These are phyloP conservation scores for Calyptommatus sinebrachiatus DNA, from an alignment of 2,113 vertebrate species.

Conservation along the genomic window DNA sequence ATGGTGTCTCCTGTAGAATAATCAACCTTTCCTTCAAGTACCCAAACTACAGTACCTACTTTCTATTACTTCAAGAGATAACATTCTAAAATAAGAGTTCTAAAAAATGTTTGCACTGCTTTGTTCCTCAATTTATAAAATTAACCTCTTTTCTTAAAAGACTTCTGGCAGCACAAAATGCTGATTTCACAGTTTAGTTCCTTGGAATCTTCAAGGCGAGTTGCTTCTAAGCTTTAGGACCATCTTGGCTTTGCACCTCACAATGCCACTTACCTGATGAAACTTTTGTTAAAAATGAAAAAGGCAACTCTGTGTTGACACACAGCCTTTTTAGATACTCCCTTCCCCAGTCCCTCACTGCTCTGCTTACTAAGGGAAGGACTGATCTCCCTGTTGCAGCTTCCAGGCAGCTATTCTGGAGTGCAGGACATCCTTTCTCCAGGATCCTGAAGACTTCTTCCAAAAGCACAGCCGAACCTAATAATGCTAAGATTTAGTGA, in stretches of 20 bases:
- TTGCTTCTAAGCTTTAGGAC: not conserved
- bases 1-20: not conserved
- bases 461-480: constrained; percentile 5
- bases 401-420: constrained; percentile 5
- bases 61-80: not conserved
- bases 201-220: not conserved
- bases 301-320: not conserved
- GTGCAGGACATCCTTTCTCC: not conserved
- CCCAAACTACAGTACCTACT: not conserved
- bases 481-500: constrained; percentile 23
- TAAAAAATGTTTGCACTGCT: not conserved
- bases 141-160: not conserved
- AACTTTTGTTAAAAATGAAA: not conserved
- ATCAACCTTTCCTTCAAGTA: constrained; percentile 9
- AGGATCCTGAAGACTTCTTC: constrained; percentile 21
- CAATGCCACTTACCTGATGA: not conserved
- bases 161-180: not conserved
- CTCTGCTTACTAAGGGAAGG: not conserved
- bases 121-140: constrained; percentile 8
- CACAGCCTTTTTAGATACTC: not conserved
- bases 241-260: not conserved
- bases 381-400: not conserved
- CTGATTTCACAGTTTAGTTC: constrained; percentile 24
- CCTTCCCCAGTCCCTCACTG: not conserved
- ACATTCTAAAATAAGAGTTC: not conserved